Percentiles rank a stretch among this genome's conserved stretches.
Conservation (phyloP, 2,797 vertebrate genomes). For the Eupleurogrammus muticus region DNA sequence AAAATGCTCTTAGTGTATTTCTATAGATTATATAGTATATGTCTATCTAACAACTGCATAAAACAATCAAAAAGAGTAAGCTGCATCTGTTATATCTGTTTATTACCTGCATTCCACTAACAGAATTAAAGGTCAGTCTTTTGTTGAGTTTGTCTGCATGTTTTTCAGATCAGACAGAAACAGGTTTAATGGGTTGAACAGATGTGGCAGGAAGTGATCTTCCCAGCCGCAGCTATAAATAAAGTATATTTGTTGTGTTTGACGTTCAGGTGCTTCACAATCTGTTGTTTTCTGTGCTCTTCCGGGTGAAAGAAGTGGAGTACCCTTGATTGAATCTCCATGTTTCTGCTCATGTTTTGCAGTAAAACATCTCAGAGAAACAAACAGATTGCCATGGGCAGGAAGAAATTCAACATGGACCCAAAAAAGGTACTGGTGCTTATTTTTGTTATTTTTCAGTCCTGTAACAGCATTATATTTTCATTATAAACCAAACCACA, state of each 20-base stretch:
- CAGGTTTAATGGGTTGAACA: conserved; percentile 1
- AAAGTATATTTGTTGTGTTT: conserved; percentile 8
- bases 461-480: not conserved
- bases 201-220: conserved; percentile 26
- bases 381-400: conserved; percentile 97
- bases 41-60: conserved; percentile 4
- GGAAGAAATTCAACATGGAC: conserved; percentile 99
- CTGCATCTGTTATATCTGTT: conserved; percentile 32
- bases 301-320: not conserved
- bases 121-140: not conserved
- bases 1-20: not conserved
- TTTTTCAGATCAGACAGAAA: conserved; percentile 13
- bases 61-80: conserved; percentile 17
- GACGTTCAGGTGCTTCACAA: not conserved
- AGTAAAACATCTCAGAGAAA: conserved; percentile 98
- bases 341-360: conserved; percentile 26
- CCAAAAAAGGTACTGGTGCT: conserved; percentile 91
- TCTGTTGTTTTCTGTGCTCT: not conserved
- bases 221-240: conserved; percentile 13
- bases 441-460: not conserved
- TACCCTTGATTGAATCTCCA: conserved; percentile 6
- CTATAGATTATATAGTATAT: not conserved
- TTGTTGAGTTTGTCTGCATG: not conserved
- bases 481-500: not conserved
- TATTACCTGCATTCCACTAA: conserved; percentile 6